Conservation (phyloP, 2,797 vertebrate species). For the Gephyroberyx darwinii region DNA sequence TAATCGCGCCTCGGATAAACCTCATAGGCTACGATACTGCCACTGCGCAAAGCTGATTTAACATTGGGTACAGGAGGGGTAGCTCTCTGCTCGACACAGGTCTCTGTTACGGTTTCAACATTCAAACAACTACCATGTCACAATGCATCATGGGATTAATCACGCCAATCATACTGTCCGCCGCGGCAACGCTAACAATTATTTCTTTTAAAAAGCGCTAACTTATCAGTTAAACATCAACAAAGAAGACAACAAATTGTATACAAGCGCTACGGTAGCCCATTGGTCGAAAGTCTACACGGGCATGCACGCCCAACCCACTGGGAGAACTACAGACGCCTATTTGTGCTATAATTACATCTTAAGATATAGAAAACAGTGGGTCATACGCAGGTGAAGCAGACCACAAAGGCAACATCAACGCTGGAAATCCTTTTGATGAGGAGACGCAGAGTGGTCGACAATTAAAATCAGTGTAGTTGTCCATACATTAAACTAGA, state of each 20-base stretch:
- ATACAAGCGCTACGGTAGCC: neutral
- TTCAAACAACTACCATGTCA: neutral
- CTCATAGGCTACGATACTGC: slow-evolving; percentile 94
- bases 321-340: no score
- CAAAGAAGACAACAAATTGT: neutral
- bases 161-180: accelerated
- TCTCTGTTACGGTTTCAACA: accelerated
- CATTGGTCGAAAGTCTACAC: neutral
- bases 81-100: neutral
- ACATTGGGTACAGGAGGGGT: accelerated
- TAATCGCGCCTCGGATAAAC: slow-evolving; percentile 93
- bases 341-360: no score
- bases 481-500: no score
- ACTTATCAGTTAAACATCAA: no score
- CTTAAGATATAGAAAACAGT: no score
- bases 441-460: no score
- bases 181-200: no score
- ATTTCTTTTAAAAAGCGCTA: accelerated
- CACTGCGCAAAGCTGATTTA: slow-evolving; percentile 83
- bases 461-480: no score
- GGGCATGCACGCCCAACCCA: no score
- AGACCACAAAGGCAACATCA: no score
- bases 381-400: no score
- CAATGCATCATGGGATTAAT: slow-evolving; percentile 57
- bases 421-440: no score